Conservation (phyloP, 2,797 vertebrate genomes). For the Liasis olivaceus region DNA sequence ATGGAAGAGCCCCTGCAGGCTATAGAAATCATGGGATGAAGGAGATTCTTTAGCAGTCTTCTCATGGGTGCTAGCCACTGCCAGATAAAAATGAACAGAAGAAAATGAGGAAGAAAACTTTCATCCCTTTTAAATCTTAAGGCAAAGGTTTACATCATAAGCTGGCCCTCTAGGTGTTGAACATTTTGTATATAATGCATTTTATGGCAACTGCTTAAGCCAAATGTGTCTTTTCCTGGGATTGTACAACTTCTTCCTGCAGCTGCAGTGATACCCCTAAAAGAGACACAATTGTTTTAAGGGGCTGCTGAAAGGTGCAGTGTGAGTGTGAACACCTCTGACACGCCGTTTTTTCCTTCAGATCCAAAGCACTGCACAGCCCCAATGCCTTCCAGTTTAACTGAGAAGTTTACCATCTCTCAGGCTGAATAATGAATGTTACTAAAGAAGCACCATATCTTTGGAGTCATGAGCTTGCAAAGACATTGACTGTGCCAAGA, state of each 20-base stretch:
- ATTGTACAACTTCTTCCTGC: background rate
- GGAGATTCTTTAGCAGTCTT: slow-evolving; percentile 42
- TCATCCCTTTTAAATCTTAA: accelerated
- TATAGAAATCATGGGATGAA: slow-evolving; percentile 52
- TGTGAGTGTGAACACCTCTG: background rate
- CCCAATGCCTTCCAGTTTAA: background rate
- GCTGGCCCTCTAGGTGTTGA: background rate
- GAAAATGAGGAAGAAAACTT: background rate
- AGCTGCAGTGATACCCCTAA: background rate
- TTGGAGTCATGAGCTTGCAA: background rate
- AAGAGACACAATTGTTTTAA: background rate
- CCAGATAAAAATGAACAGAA: background rate
- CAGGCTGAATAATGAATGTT: accelerated
- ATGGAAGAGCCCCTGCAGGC: slow-evolving; percentile 50
- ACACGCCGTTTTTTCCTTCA: background rate
- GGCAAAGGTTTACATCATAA: background rate
- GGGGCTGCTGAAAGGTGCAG: background rate
- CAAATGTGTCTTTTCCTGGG: background rate
- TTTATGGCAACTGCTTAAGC: background rate
- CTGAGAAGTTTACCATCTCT: background rate
- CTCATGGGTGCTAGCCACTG: background rate
- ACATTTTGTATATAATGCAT: background rate
- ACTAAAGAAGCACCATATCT: background rate
- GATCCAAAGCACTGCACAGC: background rate
- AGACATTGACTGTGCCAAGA: background rate